Percentiles rank a stretch among this genome's conserved stretches.
Evolutionary conservation across 2,113 vertebrate species (phyloP).

Genomic region (Hymenochirus boettgeri): DNA sequence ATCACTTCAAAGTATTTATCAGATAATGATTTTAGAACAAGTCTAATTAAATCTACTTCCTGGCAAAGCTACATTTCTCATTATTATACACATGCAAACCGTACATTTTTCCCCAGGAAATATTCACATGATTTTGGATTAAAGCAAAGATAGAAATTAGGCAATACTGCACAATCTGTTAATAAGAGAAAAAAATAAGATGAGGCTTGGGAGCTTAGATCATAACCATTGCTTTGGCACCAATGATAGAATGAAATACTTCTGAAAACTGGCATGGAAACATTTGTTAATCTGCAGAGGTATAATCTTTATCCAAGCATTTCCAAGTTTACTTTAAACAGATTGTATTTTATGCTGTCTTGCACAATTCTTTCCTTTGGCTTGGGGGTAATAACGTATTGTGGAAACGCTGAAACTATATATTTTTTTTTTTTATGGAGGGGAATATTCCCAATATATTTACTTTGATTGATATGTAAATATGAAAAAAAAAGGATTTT

Average conservation of each 20-base stretch:
- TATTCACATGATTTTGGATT: background rate
- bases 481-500: background rate
- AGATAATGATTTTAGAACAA: no score
- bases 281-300: conserved; percentile 10
- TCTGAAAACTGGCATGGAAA: conserved; percentile 14
- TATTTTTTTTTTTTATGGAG: conserved; percentile 14
- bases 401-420: conserved; percentile 25
- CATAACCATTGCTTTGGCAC: conserved; percentile 6
- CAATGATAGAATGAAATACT: conserved; percentile 8
- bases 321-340: conserved; percentile 16
- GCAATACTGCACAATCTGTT: conserved; percentile 3
- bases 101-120: no score
- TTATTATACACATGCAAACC: no score
- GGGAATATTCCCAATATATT: conserved; percentile 22
- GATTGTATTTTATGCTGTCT: conserved; percentile 24
- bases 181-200: background rate
- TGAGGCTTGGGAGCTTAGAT: conserved; percentile 5
- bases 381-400: conserved; percentile 18
- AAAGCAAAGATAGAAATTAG: background rate
- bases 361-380: conserved; percentile 7
- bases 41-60: no score
- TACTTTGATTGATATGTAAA: conserved; percentile 35
- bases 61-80: no score
- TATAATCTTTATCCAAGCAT: conserved; percentile 3
- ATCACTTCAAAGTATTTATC: no score